Evolutionary conservation across 2,797 vertebrate species (phyloP).

Genomic region (Paedocypris micromegethes): DNA sequence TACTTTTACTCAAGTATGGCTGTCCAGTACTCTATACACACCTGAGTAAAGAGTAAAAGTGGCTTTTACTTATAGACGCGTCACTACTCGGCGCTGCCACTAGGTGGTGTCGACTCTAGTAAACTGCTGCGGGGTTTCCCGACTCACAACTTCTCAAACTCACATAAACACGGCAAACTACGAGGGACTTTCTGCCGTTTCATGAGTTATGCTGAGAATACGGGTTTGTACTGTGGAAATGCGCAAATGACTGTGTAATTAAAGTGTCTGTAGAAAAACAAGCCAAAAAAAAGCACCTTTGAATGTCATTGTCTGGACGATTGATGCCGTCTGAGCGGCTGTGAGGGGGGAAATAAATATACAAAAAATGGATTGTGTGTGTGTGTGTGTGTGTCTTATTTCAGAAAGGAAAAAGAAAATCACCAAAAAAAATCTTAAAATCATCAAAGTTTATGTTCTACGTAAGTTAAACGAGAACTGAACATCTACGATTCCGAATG

Average conservation of each 20-base stretch:
- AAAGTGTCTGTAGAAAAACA: constrained; percentile 41
- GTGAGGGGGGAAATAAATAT: constrained; percentile 44
- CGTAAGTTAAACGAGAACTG: too few species aligned
- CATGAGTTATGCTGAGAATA: constrained; percentile 19
- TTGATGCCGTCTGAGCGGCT: constrained; percentile 29
- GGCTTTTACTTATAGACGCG: not conserved
- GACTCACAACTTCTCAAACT: constrained; percentile 8
- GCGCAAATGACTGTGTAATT: constrained; percentile 41
- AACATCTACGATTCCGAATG: too few species aligned
- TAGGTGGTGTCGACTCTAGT: constrained; percentile 42
- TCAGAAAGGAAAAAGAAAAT: not conserved
- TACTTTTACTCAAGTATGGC: too few species aligned
- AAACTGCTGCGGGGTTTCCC: constrained; percentile 24
- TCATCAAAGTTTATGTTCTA: too few species aligned
- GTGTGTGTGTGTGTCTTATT: not conserved
- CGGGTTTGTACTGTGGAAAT: constrained; percentile 20
- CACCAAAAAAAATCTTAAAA: too few species aligned
- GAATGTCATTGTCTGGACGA: constrained; percentile 49
- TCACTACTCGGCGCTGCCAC: constrained; percentile 32
- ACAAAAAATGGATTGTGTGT: not conserved
- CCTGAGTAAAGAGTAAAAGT: too few species aligned
- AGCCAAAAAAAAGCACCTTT: constrained; percentile 24
- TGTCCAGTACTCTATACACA: too few species aligned
- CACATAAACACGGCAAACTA: constrained; percentile 14
- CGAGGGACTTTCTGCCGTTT: constrained; percentile 42